These are phyloP conservation scores for Conomelus anceps DNA, from an alignment of 2,888 invertebrate genomes.

Conservation along the genomic window DNA sequence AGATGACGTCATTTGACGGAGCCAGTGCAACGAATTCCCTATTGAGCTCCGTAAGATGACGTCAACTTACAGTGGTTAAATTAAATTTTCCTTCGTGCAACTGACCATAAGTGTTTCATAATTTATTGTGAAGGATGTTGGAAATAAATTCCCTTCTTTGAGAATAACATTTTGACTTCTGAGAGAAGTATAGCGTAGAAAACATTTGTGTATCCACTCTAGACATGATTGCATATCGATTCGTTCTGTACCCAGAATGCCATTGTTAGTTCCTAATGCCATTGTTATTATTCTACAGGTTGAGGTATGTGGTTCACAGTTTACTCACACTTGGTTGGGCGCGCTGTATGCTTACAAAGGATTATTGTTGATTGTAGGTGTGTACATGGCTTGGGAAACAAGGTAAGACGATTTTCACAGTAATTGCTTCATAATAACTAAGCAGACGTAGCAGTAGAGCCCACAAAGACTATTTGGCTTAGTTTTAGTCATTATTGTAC, in stretches of 20 bases:
- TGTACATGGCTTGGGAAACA: conserved; percentile 96
- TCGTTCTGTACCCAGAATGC: background rate
- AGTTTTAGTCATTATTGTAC: background rate
- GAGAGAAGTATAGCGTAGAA: too few species aligned
- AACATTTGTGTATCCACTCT: background rate
- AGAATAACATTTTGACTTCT: too few species aligned
- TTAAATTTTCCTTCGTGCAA: too few species aligned
- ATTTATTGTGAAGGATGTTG: too few species aligned
- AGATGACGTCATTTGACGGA: too few species aligned
- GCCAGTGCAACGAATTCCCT: too few species aligned
- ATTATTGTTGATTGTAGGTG: conserved; percentile 76
- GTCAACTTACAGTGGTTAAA: too few species aligned
- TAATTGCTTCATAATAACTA: background rate
- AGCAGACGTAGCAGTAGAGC: background rate
- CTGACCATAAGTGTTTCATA: too few species aligned
- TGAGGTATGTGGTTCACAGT: conserved; percentile 80
- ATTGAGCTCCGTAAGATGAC: too few species aligned
- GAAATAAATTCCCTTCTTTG: too few species aligned
- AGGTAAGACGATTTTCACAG: conserved; percentile 41
- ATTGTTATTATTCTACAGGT: conserved; percentile 53
- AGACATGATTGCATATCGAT: too few species aligned
- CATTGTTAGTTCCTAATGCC: background rate
- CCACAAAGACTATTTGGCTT: background rate
- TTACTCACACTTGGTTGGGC: conserved; percentile 84
- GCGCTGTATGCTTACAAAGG: conserved; percentile 87